phyloP scores from a whole-genome alignment of 2,113 vertebrate genomes.

The Chionomys nivalis region DNA sequence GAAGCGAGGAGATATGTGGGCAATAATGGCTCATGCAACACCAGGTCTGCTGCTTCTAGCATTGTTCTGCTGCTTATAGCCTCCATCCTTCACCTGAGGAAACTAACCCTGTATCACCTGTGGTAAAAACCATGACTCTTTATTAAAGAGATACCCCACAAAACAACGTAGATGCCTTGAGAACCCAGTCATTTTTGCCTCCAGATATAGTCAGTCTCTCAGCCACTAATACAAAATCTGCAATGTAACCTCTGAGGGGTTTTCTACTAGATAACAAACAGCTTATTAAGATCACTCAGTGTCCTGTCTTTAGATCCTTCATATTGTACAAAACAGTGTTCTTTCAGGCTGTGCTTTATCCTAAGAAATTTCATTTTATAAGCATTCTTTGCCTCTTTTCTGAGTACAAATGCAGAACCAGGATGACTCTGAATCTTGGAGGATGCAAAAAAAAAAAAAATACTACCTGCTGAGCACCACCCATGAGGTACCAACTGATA shows the following conservation, averaged over 20 bases:
- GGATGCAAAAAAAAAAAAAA: background rate
- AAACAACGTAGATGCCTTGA: background rate
- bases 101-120: background rate
- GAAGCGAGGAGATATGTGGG: background rate
- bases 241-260: background rate
- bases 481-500: background rate
- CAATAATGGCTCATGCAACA: too few species aligned
- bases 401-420: background rate
- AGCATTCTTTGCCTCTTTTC: background rate
- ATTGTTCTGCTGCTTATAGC: too few species aligned
- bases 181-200: background rate
- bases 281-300: background rate
- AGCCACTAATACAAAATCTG: background rate
- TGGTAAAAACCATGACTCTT: background rate
- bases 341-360: background rate
- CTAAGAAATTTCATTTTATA: background rate
- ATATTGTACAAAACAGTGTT: background rate
- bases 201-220: background rate
- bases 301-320: background rate
- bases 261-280: background rate
- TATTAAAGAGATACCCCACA: background rate
- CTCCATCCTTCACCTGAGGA: background rate
- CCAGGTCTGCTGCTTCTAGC: background rate
- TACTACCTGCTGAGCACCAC: background rate
- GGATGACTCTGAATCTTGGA: background rate